Evolutionary conservation across 2,888 invertebrate genomes (phyloP), one percentile per base, ranked within the genome.

Genomic region (Toxonevra muliebris): DNA sequence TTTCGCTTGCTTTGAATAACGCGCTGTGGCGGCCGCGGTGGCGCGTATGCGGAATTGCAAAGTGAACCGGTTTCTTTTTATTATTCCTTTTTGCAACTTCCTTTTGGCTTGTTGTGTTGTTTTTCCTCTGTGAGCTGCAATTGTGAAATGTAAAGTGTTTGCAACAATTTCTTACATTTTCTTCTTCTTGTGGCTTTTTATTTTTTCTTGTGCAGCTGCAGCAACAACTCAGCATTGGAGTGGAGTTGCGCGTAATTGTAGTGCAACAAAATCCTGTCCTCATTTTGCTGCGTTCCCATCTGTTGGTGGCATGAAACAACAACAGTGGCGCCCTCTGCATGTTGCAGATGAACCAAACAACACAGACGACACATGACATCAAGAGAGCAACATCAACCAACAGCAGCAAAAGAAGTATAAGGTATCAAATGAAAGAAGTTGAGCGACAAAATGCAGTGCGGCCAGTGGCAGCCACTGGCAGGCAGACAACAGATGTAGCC

Each of bases 221-320:
- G 40, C 41, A 58, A 58, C 40, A 30, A 58, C 40, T 9, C 63
- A 69, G 61, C 66, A 53, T 42, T 59, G 52, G 53, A 30, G 30
- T 30, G 30, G 30, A 30, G 30, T 30, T 30, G 17, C 10, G 12
- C 66, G 11, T 52, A 11, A 45, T 42, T 50, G 57, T 61, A 57
- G 50, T 61, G 61, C 61, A 57, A 58, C 57, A 61, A 57, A 41
- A 48, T 55, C 17, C 3, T 15, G 57, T 57, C 20, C 61, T 40
- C 9, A 9, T 52, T 42, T 54, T 60, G 59, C 60, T 54, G 73
- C 15, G 55, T 66, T 65, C 81, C 80, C 77, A 78, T 76, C 76
- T 71, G 74, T 77, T 80, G 79, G 82, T 82, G 82, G 82, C 82
- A 82, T 76, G 78, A 78, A 81, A 82, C 82, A 82, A 82, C 82